phyloP scores from a whole-genome alignment of 2,113 vertebrate genomes.

The Rhea americana region DNA sequence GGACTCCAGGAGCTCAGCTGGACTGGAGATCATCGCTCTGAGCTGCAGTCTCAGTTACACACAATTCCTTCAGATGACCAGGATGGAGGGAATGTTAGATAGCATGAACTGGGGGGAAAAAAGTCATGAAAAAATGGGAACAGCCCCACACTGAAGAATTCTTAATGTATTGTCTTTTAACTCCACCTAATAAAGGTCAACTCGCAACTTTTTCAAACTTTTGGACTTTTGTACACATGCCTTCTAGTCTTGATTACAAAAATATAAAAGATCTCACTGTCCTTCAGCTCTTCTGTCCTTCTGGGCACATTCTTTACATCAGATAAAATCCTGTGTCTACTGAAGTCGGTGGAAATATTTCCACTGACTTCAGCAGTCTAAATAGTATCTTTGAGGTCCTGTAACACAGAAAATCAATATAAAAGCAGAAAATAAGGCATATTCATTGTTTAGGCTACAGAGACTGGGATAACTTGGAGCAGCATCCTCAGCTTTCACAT shows the following conservation, averaged over 20 bases:
- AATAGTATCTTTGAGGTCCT: neutral
- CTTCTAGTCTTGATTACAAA: neutral
- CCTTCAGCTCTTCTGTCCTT: neutral
- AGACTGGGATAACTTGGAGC: neutral
- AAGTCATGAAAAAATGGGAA: neutral
- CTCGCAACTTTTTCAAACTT: neutral
- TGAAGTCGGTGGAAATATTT: neutral
- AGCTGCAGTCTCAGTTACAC: neutral
- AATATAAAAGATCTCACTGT: neutral
- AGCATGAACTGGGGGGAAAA: neutral
- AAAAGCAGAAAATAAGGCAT: neutral
- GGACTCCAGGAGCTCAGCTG: neutral
- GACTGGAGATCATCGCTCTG: neutral
- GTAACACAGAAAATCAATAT: rapidly evolving
- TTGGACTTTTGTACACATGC: neutral
- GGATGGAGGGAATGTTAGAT: rapidly evolving
- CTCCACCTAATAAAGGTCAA: neutral
- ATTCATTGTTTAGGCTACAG: neutral
- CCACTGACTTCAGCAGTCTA: neutral
- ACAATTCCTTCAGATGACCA: neutral
- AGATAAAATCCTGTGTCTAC: neutral
- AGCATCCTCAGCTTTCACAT: neutral
- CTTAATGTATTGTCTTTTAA: neutral
- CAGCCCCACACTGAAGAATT: neutral
- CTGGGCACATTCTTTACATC: neutral